phyloP scores from a whole-genome alignment of 2,888 invertebrate species.

The Luperina nickerlii region DNA sequence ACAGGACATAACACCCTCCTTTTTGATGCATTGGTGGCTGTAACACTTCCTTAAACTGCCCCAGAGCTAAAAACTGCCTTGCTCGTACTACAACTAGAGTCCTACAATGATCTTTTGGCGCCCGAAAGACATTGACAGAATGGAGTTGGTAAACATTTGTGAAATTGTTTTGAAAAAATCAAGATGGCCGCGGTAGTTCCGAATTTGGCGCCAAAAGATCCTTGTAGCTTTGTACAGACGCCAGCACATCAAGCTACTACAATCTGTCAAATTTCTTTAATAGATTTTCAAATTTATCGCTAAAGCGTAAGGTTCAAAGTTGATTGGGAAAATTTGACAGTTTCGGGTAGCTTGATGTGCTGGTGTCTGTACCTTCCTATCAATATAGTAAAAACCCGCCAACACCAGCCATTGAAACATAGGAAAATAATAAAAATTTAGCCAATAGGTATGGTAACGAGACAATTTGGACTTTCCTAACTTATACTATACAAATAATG shows the following conservation, averaged over 20 bases:
- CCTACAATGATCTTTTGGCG: background rate
- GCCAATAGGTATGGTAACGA: constrained; percentile 71
- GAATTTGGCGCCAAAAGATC: background rate
- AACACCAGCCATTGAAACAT: constrained; percentile 52
- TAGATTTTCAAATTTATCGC: too few relatives aligned
- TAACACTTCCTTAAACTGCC: background rate
- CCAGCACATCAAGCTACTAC: too few relatives aligned
- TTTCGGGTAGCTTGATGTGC: too few relatives aligned
- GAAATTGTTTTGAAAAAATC: background rate
- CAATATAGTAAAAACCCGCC: constrained; percentile 11
- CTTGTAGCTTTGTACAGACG: background rate
- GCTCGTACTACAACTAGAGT: background rate
- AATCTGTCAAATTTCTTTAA: too few relatives aligned
- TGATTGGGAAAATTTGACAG: too few relatives aligned
- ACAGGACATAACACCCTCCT: background rate
- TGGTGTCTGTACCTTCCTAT: constrained; percentile 15
- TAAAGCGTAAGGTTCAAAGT: too few relatives aligned
- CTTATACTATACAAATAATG: constrained; percentile 65
- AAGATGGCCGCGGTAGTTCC: background rate
- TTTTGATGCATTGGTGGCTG: background rate
- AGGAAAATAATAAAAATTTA: constrained; percentile 48
- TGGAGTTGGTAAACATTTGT: background rate
- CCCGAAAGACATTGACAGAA: background rate
- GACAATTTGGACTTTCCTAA: constrained; percentile 68
- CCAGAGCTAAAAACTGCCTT: background rate